These are phyloP conservation scores for Leptoteleia sp. DNA, from an alignment of 1,140 invertebrate genomes.

Conservation along the genomic window DNA sequence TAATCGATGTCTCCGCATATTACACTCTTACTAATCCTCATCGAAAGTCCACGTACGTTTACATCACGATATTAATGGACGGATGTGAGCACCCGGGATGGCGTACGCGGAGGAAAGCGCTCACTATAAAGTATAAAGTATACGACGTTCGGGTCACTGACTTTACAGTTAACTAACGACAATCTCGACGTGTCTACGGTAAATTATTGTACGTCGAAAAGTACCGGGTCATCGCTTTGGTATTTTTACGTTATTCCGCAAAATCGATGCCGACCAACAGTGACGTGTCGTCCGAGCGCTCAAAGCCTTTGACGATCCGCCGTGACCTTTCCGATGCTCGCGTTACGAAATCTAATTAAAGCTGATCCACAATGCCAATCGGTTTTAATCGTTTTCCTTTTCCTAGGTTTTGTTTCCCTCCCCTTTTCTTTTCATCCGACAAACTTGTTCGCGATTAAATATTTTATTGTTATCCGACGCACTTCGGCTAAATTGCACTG, in stretches of 20 bases:
- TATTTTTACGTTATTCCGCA: constrained; percentile 41
- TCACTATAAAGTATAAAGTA: constrained; percentile 61
- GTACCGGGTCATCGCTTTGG: constrained; percentile 41
- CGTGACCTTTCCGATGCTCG: neutral
- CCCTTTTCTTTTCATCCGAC: too few relatives aligned
- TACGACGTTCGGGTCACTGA: constrained; percentile 58
- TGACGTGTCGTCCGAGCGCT: neutral
- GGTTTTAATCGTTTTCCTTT: too few relatives aligned
- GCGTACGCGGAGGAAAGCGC: constrained; percentile 65
- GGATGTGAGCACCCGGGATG: constrained; percentile 56
- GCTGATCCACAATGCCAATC: neutral
- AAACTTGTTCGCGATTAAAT: too few relatives aligned
- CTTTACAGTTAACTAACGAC: constrained; percentile 65
- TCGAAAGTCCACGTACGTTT: constrained; percentile 70
- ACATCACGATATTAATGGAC: constrained; percentile 58
- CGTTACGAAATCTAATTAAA: neutral
- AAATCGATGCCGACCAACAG: constrained; percentile 8
- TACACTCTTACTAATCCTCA: constrained; percentile 74
- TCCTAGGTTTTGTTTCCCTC: too few relatives aligned
- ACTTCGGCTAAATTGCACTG: too few relatives aligned
- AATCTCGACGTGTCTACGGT: constrained; percentile 45
- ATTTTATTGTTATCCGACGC: too few relatives aligned
- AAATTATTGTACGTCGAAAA: constrained; percentile 58
- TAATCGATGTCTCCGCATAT: constrained; percentile 74
- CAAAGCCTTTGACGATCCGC: neutral